These are phyloP conservation scores for Sterrhoptilus dennistouni DNA, from an alignment of 2,113 vertebrate genomes.

Conservation along the genomic window DNA sequence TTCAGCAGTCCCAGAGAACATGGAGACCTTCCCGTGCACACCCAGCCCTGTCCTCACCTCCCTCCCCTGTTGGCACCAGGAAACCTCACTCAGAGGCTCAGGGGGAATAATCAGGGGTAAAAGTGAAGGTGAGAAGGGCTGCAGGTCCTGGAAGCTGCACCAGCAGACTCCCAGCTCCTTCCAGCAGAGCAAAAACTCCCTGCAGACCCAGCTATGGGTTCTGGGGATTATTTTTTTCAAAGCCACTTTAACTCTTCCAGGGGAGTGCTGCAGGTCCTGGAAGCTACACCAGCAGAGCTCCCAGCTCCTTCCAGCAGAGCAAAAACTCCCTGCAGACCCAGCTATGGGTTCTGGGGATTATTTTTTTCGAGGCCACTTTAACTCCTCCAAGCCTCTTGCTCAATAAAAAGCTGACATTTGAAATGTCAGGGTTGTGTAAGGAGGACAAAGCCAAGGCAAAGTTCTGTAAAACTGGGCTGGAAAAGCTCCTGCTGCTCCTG, in stretches of 20 bases:
- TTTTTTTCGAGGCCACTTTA: background rate
- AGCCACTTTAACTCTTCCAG: background rate
- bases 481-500: background rate
- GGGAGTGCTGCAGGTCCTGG: background rate
- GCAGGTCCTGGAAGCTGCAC: background rate
- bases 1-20: constrained; percentile 13
- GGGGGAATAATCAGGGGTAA: constrained; percentile 42
- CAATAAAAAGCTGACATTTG: background rate
- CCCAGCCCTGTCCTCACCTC: constrained; percentile 28
- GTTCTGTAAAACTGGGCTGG: background rate
- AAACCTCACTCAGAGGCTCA: constrained; percentile 6
- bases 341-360: background rate
- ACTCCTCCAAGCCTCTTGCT: background rate
- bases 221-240: background rate
- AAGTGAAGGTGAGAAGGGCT: constrained; percentile 3
- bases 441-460: background rate
- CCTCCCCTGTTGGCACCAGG: constrained; percentile 13
- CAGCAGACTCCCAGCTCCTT: background rate
- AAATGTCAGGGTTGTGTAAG: background rate
- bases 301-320: background rate
- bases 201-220: background rate
- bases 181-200: background rate
- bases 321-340: background rate
- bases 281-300: background rate
- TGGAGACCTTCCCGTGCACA: constrained; percentile 53